A percentile compares a stretch with the other conserved stretches of the same genome.
Conservation (phyloP, 2,113 vertebrate species). For the Pelecanus crispus region DNA sequence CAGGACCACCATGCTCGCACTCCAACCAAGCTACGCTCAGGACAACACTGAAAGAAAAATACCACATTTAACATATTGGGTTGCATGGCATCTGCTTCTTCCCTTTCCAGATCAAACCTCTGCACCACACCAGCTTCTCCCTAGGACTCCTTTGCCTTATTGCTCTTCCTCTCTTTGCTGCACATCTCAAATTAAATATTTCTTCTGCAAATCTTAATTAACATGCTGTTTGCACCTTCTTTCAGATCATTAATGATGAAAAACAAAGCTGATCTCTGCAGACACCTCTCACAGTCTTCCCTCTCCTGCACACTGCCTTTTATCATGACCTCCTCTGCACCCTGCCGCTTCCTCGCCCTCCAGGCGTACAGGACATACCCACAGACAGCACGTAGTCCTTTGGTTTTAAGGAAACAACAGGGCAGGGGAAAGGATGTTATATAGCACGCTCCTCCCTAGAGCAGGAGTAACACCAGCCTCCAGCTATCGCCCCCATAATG, state of each 20-base stretch:
- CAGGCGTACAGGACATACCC: not conserved
- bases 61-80: accelerated
- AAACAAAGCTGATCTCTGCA: not conserved
- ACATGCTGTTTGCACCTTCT: not conserved
- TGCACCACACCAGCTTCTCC: not conserved
- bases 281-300: not conserved
- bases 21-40: accelerated
- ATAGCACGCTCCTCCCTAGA: not conserved
- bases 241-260: not conserved
- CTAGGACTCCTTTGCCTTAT: not conserved
- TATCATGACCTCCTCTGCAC: not conserved
- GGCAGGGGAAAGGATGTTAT: not conserved
- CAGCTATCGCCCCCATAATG: accelerated
- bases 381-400: accelerated
- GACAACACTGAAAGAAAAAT: not conserved
- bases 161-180: not conserved
- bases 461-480: not conserved
- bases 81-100: not conserved
- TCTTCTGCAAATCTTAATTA: not conserved
- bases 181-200: not conserved
- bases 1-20: accelerated
- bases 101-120: not conserved
- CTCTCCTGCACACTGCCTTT: not conserved
- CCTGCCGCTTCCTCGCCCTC: not conserved
- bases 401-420: not conserved